A percentile compares a stretch with the other conserved stretches of the same genome.
Evolutionary conservation across 2,113 vertebrate genomes (phyloP).

Genomic region (Hiodon alosoides): DNA sequence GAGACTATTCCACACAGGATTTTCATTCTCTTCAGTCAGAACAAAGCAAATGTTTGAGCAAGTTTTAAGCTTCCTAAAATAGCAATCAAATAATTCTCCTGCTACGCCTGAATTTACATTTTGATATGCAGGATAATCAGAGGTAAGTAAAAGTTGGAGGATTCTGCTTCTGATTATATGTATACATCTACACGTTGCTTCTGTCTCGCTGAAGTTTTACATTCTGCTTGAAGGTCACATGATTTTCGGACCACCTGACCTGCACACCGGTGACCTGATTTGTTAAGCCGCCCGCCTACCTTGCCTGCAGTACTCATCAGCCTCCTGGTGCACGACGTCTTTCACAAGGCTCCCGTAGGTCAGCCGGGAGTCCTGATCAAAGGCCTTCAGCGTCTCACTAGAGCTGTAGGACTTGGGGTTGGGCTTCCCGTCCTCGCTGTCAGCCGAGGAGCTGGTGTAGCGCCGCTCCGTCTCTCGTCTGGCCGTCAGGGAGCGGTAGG

Average conservation of each 20-base stretch:
- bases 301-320: conserved; percentile 81
- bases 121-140: too few relatives aligned
- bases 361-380: conserved; percentile 87
- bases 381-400: conserved; percentile 96
- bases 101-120: too few relatives aligned
- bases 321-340: conserved; percentile 90
- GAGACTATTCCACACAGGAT: neutral
- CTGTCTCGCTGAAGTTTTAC: too few relatives aligned
- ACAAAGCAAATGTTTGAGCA: neutral
- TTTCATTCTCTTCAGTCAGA: neutral
- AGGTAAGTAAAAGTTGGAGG: too few relatives aligned
- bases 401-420: conserved; percentile 96
- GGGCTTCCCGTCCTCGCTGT: conserved; percentile 84
- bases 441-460: conserved; percentile 88
- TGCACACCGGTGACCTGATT: too few relatives aligned
- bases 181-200: too few relatives aligned
- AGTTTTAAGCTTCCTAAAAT: neutral
- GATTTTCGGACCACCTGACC: too few relatives aligned
- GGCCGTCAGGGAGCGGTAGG: conserved; percentile 90
- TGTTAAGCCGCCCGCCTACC: conserved; percentile 58
- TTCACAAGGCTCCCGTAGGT: conserved; percentile 79
- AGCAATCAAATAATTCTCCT: too few relatives aligned
- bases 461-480: conserved; percentile 85
- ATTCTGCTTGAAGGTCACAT: neutral
- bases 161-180: too few relatives aligned